Conservation (phyloP, 23 tunicate genomes). For the Ciona savignyi region DNA sequence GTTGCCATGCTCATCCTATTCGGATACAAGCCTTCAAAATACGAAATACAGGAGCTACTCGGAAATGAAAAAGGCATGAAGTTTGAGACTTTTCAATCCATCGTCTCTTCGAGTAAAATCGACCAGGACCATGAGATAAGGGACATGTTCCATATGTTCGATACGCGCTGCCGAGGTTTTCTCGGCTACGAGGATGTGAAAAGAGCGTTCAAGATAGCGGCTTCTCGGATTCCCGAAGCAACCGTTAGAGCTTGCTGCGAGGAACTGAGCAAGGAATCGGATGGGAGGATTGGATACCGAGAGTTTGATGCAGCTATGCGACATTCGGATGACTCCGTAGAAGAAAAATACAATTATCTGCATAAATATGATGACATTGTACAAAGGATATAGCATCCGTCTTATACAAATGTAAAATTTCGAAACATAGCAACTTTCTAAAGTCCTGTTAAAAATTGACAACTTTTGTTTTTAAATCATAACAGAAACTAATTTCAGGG, state of each 20-base stretch:
- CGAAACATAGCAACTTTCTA: no score
- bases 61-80: constrained; percentile 14
- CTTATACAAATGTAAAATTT: no score
- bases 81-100: constrained; percentile 27
- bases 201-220: constrained; percentile 43
- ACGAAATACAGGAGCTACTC: constrained; percentile 66
- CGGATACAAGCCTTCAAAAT: constrained; percentile 87
- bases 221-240: constrained; percentile 41
- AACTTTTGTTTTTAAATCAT: no score
- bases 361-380: no score
- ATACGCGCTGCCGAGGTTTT: constrained; percentile 63
- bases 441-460: no score
- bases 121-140: constrained; percentile 39
- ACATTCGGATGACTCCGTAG: not conserved
- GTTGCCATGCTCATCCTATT: constrained; percentile 66
- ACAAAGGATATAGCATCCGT: no score
- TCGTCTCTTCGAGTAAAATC: constrained; percentile 18
- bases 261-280: constrained; percentile 18
- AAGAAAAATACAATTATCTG: no score
- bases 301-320: constrained; percentile 60
- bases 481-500: no score
- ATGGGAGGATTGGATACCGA: constrained; percentile 63
- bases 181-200: constrained; percentile 62
- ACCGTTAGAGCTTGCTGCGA: constrained; percentile 46
- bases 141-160: constrained; percentile 59